Evolutionary conservation across 2,797 vertebrate species (phyloP).

Genomic region (Steatocranus sp.): DNA sequence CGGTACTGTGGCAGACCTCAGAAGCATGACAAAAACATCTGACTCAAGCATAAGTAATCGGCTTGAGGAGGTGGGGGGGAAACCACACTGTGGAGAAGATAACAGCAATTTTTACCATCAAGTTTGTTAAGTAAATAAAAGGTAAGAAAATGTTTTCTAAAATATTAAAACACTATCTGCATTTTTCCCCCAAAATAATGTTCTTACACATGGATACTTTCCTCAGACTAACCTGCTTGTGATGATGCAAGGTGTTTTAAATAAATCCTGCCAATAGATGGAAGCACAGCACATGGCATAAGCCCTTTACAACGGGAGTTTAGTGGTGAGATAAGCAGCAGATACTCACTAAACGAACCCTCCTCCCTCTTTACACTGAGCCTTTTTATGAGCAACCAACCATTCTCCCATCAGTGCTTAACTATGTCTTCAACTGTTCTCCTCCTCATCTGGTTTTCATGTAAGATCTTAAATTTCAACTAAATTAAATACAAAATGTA

Average conservation of each 20-base stretch:
- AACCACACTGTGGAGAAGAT: neutral
- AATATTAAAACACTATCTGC: neutral
- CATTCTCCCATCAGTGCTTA: neutral
- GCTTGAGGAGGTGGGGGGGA: accelerated
- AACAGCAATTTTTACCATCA: neutral
- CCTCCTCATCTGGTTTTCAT: slow-evolving; percentile 8
- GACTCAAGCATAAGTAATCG: neutral
- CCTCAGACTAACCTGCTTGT: neutral
- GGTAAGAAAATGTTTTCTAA: neutral
- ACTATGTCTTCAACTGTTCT: slow-evolving; percentile 4
- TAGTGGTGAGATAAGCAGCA: neutral
- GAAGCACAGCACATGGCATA: slow-evolving; percentile 20
- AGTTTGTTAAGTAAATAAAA: neutral
- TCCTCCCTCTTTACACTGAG: neutral
- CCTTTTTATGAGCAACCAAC: neutral
- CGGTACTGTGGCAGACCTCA: slow-evolving; percentile 13
- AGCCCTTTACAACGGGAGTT: neutral
- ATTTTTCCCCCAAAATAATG: neutral
- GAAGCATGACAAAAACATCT: slow-evolving; percentile 31
- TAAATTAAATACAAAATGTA: neutral
- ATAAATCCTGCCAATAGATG: slow-evolving; percentile 23
- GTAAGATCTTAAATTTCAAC: slow-evolving; percentile 3
- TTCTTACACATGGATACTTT: neutral
- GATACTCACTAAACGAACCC: neutral
- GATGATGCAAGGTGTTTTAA: neutral